Base-by-base conservation (phyloP, 2,113 vertebrate genomes). In the Phrynosoma blainvillii region DNA sequence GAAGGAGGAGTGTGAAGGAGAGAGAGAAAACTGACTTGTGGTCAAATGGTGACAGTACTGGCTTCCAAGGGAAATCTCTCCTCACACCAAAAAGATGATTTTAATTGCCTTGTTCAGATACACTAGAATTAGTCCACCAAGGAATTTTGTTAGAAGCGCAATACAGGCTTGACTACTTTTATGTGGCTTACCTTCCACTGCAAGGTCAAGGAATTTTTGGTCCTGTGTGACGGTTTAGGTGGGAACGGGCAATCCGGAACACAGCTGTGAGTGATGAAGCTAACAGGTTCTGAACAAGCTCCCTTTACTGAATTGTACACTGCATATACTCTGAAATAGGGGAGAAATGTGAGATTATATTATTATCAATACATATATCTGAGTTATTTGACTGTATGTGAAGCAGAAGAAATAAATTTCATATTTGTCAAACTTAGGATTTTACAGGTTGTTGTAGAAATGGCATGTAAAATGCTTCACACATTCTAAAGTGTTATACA, bases 221-320 rank as follows among this genome's bases (percentile, higher is more conserved):
- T 98, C 95, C 98, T 98, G 90, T 99, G 98, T 0, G 98, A 97
- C 89, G 98, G 95, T 94, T 98, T 99, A 3, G 98, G 98, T 85
- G 98, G 95, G 88, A 97, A 96, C 47, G 98, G 99, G 93, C 97
- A 96, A 86, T 99, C 98, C 0, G 99, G 98, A 47, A 97, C 96
- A 87, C 98, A 97, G 97, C 98, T 98, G 96, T 98, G 98, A 84
- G 99, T 99, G 91, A 98, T 98, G 95, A 99, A 99, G 77, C 96
- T 97, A 42, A 96, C 96, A 0, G 98, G 97, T 92, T 99, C 98
- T 7, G 98, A 99, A 96, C 97, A 98, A 87, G 97, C 97, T 92
- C 98, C 99, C 94, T 98, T 98, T 25, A 98, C 96, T 0, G 98
- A 98, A 94, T 98, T 99, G 97, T 98, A 98, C 93, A 95, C 92